Base-by-base conservation (phyloP, 1,140 invertebrate species). In the Dryas iulia region DNA sequence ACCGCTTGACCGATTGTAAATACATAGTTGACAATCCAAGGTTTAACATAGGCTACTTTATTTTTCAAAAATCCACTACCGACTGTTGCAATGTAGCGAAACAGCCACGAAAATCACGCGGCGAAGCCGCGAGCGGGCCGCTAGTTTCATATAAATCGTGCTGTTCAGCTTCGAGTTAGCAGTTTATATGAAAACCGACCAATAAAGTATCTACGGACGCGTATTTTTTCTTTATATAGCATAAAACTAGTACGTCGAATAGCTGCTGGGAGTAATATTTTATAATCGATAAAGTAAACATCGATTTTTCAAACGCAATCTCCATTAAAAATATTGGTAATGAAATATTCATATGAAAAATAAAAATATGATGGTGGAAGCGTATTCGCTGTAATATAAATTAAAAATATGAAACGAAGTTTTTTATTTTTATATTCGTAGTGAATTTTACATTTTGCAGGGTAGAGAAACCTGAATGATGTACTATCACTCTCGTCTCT, bases 111-210 rank as follows among this genome's bases (percentile, higher is more conserved):
- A n/a, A n/a, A n/a, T n/a, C n/a, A n/a, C n/a, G n/a, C n/a, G n/a
- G n/a, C n/a, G n/a, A n/a, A n/a, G n/a, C n/a, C n/a, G n/a, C n/a
- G n/a, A n/a, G n/a, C n/a, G n/a, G n/a, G n/a, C n/a, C n/a, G n/a
- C n/a, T n/a, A n/a, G n/a, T 60, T 65, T 57, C 63, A 56, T 18
- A 25, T 47, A 65, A 65, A 65, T 65, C 58, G 35, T 47, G 26
- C 39, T n/a, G n/a, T n/a, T n/a, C n/a, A 57, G 54, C 63, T 58
- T 65, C 63, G 63, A 65, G 54, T 65, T 65, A 54, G 63, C 33
- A 65, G 23, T 58, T 65, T 25, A 65, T 2, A 30, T 12, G 33
- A 25, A 62, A 33, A 53, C 25, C 31, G 14, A 39, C 31, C 59
- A 39, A 39, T 60, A 60, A 39, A 35, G 1, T 60, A 24, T n/a